Base-by-base conservation (phyloP, 1,140 invertebrate species). In the Brachionus koreanus region DNA sequence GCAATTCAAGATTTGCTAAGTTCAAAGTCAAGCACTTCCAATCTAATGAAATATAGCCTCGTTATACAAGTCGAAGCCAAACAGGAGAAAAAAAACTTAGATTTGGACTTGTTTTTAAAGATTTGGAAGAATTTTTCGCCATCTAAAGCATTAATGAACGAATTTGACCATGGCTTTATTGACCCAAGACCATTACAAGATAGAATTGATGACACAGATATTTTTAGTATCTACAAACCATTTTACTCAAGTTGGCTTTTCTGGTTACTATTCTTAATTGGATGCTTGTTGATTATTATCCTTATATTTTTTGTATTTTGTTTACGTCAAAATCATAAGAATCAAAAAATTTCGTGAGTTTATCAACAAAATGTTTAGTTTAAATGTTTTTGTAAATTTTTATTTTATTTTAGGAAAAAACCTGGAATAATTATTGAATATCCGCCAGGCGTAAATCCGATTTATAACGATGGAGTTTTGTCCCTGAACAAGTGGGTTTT, bases 371-470 rank as follows among this genome's bases (percentile, higher is more conserved):
- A 6, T 42, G 5, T 69, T 69, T 33, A 1, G 16, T 16, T 16
- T 16, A 33, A 69, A 35, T 5, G 0, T 69, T 25, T 67, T 0
- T 12, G 0, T 35, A 3, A 67, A 35, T 69, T 23, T 16, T 72
- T 29, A 46, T 46, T 46, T 74, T 49, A 29, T 29, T 46, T 13
- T 25, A 74, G 69, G 12, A 79, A 79, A 57, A 79, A 79, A 43
- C 61, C 76, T 0, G 76, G 76, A 12, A 79, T 79, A 35, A 65
- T 79, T 16, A 79, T 79, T 29, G 76, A 79, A 65, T 79, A 79
- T 61, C 76, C 76, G 25, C 76, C 76, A 3, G 76, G 76, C 13
- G 61, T 79, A n/a, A 79, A 79, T 43, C 76, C 76, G 7, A 61
- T 79, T 12, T 79, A 79, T 23, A 57, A 79, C 16, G 76, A 79